Evolutionary conservation across 2,113 vertebrate species (phyloP).

Genomic region (Spilogale gracilis): DNA sequence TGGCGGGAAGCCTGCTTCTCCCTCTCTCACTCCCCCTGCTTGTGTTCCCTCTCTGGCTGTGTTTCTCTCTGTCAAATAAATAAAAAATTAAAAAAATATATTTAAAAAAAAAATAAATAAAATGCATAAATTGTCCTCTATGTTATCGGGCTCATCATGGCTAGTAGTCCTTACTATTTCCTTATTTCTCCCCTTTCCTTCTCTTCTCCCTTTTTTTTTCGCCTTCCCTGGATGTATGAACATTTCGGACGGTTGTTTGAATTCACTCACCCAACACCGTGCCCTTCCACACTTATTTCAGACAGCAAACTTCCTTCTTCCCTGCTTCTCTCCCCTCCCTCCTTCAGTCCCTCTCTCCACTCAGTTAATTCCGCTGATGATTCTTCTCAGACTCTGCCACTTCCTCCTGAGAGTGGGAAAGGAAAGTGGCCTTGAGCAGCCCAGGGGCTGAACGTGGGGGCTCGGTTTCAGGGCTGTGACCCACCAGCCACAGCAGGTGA

Average conservation of each 20-base stretch:
- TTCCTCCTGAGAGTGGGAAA: neutral
- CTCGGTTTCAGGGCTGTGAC: neutral
- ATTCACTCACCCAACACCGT: neutral
- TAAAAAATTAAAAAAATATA: too few species aligned
- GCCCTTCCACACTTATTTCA: neutral
- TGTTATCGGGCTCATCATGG: neutral
- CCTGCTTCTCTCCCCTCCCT: fast-evolving
- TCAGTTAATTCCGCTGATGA: neutral
- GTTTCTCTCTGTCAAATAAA: too few species aligned
- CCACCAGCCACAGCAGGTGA: neutral
- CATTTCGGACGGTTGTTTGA: neutral
- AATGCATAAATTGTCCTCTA: neutral
- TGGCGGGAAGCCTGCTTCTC: too few species aligned
- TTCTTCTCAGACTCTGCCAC: neutral
- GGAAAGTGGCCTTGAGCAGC: neutral
- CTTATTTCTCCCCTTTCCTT: neutral
- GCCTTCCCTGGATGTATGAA: neutral
- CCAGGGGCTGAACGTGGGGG: neutral
- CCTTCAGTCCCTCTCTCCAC: neutral
- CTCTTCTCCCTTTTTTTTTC: neutral
- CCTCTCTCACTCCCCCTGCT: too few species aligned
- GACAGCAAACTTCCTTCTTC: neutral
- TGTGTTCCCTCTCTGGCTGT: too few species aligned
- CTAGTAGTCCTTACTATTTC: neutral
- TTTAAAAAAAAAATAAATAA: too few species aligned